Conservation (phyloP, 1,140 invertebrate species). For the Leptopilina boulardi region DNA sequence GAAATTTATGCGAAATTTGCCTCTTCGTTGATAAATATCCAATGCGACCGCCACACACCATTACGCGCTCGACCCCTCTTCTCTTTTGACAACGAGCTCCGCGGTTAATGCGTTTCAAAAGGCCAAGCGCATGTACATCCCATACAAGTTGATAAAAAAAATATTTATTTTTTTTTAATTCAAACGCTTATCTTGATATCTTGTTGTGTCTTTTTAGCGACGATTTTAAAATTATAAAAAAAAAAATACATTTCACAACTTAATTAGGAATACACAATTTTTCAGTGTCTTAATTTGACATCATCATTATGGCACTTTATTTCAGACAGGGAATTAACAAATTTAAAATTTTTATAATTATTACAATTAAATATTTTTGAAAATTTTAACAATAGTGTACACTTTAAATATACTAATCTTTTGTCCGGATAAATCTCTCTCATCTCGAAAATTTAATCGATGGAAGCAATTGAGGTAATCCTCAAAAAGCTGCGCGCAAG, state of each 20-base stretch:
- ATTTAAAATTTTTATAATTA: no score
- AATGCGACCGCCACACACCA: conserved; percentile 45
- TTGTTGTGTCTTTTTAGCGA: no score
- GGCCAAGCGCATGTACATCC: conserved; percentile 44
- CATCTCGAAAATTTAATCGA: conserved; percentile 4
- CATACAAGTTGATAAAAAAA: conserved; percentile 50
- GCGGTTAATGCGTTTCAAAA: conserved; percentile 60
- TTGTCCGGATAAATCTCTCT: not conserved
- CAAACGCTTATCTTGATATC: conserved; percentile 19
- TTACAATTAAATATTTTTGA: no score
- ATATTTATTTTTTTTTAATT: conserved; percentile 44
- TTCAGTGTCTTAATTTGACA: no score
- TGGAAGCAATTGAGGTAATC: not conserved
- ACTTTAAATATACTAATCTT: no score
- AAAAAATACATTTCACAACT: no score
- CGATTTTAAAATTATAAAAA: no score
- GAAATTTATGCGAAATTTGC: conserved; percentile 58
- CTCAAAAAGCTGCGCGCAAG: not conserved
- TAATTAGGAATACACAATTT: no score
- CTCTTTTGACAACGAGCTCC: conserved; percentile 20
- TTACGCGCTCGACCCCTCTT: conserved; percentile 49
- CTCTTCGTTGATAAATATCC: conserved; percentile 49
- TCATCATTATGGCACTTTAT: no score
- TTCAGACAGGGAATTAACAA: no score
- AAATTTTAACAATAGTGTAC: no score